phyloP scores from a whole-genome alignment of 2,797 vertebrate species.

The Podargus strigoides region DNA sequence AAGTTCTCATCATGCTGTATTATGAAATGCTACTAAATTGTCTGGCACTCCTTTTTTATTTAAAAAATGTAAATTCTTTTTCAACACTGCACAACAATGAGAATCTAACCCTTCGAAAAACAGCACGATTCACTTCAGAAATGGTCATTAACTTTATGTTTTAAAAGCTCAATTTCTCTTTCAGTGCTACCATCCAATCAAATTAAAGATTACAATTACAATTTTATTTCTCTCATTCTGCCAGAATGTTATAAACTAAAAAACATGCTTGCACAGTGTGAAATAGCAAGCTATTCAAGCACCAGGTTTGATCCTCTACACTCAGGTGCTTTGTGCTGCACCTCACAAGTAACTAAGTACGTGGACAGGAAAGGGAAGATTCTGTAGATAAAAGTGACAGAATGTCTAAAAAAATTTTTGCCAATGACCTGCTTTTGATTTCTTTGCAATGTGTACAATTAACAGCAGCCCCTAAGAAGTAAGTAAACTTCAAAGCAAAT shows the following conservation, averaged over 20 bases:
- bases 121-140: neutral
- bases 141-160: neutral
- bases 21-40: conserved; percentile 80
- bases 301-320: neutral
- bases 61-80: conserved; percentile 30
- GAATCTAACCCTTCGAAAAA: conserved; percentile 73
- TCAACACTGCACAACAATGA: conserved; percentile 37
- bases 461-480: neutral
- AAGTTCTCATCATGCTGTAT: conserved; percentile 79
- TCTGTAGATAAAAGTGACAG: neutral
- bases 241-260: neutral
- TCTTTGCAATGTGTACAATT: neutral
- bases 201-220: neutral
- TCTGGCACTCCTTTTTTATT: conserved; percentile 39
- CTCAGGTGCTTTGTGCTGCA: neutral
- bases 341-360: neutral
- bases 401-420: accelerated
- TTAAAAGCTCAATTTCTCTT: neutral
- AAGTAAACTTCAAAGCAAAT: neutral
- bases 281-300: neutral
- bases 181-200: neutral
- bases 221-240: neutral
- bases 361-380: neutral
- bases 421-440: neutral
- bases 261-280: neutral